These are phyloP conservation scores for Sorex maritimensis DNA, from an alignment of 2,797 vertebrate species.

Conservation along the genomic window DNA sequence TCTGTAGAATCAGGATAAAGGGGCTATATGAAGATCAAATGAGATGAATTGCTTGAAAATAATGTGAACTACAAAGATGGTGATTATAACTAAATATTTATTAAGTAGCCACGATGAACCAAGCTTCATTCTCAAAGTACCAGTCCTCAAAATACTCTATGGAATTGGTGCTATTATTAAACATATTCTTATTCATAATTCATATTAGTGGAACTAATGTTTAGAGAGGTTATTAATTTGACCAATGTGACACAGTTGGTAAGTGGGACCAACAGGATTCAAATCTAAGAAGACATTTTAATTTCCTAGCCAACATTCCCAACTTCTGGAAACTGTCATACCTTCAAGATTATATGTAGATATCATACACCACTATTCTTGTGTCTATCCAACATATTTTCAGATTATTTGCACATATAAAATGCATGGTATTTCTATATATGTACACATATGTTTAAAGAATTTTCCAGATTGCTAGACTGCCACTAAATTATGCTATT, in stretches of 20 bases:
- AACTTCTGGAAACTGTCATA: accelerated
- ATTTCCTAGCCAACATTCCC: accelerated
- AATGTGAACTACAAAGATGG: neutral
- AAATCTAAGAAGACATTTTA: neutral
- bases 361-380: accelerated
- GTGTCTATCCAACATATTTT: accelerated
- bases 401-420: accelerated
- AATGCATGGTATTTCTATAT: neutral
- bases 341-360: neutral
- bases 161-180: neutral
- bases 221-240: neutral
- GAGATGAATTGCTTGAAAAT: accelerated
- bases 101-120: accelerated
- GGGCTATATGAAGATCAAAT: neutral
- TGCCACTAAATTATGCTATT: neutral
- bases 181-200: neutral
- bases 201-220: neutral
- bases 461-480: neutral
- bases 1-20: neutral
- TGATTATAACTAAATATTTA: accelerated
- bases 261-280: no score
- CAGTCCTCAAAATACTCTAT: neutral
- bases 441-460: accelerated
- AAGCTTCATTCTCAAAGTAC: neutral
- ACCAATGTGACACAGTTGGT: accelerated